phyloP scores from a whole-genome alignment of 2,797 vertebrate species.

The Spatula clypeata region DNA sequence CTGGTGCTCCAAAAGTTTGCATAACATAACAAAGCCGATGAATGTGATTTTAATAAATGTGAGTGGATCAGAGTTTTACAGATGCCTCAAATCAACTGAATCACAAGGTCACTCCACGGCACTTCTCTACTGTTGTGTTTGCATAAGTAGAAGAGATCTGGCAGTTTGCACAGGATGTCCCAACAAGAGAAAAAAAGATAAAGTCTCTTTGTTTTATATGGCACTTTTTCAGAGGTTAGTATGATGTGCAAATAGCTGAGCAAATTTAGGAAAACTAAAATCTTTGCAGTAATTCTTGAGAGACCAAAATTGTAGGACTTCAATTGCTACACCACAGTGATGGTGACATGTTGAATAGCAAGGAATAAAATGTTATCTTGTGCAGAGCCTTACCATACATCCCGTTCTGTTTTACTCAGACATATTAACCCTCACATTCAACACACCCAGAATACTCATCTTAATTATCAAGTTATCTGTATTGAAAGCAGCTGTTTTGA shows the following conservation, averaged over 20 bases:
- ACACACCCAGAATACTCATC: background rate
- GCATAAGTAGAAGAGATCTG: background rate
- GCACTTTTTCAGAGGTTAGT: background rate
- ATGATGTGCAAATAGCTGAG: background rate
- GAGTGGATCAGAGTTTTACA: conserved; percentile 32
- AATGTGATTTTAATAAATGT: conserved; percentile 36
- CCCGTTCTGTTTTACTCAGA: background rate
- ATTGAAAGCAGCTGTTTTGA: background rate
- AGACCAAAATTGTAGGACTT: background rate
- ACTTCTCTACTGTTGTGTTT: background rate
- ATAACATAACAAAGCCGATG: conserved; percentile 5
- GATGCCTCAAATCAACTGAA: background rate
- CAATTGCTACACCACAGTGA: background rate
- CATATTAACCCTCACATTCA: background rate
- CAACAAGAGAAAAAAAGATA: background rate
- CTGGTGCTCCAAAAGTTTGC: background rate
- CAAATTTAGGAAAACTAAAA: background rate
- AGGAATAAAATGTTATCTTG: background rate
- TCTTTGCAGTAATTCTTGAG: background rate
- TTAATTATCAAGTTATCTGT: too few relatives aligned
- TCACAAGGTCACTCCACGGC: background rate
- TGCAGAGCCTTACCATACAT: background rate
- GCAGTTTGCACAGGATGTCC: background rate
- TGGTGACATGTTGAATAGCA: background rate
- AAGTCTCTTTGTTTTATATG: background rate